phyloP scores from a whole-genome alignment of 2,797 vertebrate genomes.

The Rhyacichthys aspro region DNA sequence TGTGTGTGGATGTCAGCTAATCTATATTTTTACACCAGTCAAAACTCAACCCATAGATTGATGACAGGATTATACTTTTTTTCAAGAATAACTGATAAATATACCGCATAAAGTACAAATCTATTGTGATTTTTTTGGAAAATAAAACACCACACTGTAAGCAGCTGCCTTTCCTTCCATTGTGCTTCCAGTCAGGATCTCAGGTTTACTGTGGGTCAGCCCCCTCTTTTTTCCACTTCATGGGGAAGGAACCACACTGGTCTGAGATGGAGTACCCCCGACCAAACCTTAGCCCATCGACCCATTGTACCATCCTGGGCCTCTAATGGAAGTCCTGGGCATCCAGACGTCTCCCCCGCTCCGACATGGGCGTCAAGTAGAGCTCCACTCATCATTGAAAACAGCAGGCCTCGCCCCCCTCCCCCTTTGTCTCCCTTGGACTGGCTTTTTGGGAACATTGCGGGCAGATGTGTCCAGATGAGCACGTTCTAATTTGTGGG shows the following conservation, averaged over 20 bases:
- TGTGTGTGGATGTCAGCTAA: no score
- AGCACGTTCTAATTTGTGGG: conserved; percentile 78
- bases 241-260: conserved; percentile 74
- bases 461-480: conserved; percentile 78
- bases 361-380: conserved; percentile 72
- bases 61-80: no score
- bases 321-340: conserved; percentile 81
- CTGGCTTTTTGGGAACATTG: conserved; percentile 74
- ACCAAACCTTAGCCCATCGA: conserved; percentile 79
- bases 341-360: conserved; percentile 73
- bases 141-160: conserved; percentile 3
- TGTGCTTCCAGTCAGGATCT: conserved; percentile 70
- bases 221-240: conserved; percentile 60
- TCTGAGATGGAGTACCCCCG: conserved; percentile 80
- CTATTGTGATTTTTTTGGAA: conserved; percentile 22
- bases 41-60: no score
- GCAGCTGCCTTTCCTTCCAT: conserved; percentile 49
- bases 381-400: conserved; percentile 75
- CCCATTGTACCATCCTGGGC: conserved; percentile 77
- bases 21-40: no score
- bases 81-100: not conserved
- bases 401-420: conserved; percentile 68
- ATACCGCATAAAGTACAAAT: not conserved
- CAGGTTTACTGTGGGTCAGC: conserved; percentile 68
- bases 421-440: conserved; percentile 66